phyloP scores from a whole-genome alignment of 2,113 vertebrate genomes.

The Clinocottus analis region DNA sequence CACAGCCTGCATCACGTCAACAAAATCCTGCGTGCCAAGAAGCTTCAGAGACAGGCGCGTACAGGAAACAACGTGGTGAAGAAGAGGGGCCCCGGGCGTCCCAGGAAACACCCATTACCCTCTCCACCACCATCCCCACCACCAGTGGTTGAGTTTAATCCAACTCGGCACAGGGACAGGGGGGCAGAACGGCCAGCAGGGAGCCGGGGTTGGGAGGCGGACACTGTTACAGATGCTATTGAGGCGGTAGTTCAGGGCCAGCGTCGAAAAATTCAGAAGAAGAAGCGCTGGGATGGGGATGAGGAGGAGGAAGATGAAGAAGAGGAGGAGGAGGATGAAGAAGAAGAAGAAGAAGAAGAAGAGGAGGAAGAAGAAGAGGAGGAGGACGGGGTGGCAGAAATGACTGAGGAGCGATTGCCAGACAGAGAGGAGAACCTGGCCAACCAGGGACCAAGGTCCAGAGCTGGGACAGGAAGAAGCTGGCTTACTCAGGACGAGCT shows the following conservation, averaged over 20 bases:
- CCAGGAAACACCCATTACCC: constrained; percentile 90
- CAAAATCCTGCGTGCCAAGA: constrained; percentile 98
- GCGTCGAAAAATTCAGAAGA: constrained; percentile 77
- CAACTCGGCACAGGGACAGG: constrained; percentile 61
- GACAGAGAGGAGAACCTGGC: constrained; percentile 82
- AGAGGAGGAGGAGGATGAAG: constrained; percentile 80
- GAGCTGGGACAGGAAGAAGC: constrained; percentile 70
- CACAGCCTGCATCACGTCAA: constrained; percentile 98
- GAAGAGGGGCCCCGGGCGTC: constrained; percentile 91
- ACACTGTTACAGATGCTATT: constrained; percentile 92
- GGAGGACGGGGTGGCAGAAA: constrained; percentile 65
- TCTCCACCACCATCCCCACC: constrained; percentile 82
- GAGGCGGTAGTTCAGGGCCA: constrained; percentile 93
- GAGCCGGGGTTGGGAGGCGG: constrained; percentile 81
- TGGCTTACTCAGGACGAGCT: constrained; percentile 81
- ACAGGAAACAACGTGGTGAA: constrained; percentile 99
- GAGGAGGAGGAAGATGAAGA: constrained; percentile 74
- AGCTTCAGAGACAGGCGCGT: constrained; percentile 97
- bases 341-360: constrained; percentile 71
- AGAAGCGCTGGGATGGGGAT: constrained; percentile 75
- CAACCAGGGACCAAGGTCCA: constrained; percentile 77
- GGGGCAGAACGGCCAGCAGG: constrained; percentile 52
- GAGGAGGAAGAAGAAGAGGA: constrained; percentile 63
- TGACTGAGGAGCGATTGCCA: constrained; percentile 58
- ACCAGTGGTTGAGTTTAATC: constrained; percentile 56